phyloP scores from a whole-genome alignment of 2,888 invertebrate species.

The Sepiola atlantica region DNA sequence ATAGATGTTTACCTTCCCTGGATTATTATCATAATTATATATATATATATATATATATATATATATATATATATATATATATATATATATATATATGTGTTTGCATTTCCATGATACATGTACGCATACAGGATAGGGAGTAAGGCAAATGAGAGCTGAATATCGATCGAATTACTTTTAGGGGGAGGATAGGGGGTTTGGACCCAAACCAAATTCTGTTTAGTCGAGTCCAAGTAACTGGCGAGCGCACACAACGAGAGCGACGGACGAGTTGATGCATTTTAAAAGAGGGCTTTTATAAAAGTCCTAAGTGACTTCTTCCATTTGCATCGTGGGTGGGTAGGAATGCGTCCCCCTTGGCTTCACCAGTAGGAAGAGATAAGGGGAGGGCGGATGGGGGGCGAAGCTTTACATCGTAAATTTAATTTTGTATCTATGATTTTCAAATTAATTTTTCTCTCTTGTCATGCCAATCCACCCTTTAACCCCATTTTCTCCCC shows the following conservation, averaged over 20 bases:
- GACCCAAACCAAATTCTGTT: neutral
- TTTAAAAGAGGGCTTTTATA: neutral
- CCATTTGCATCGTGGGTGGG: neutral
- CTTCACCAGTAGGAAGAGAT: neutral
- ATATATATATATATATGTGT: slow-evolving; percentile 4
- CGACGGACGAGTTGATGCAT: neutral
- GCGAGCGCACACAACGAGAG: neutral
- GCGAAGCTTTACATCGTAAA: slow-evolving; percentile 32
- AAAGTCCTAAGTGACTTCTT: neutral
- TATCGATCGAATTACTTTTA: neutral
- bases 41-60: too few species aligned
- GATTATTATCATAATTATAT: too few species aligned
- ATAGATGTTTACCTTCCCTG: too few species aligned
- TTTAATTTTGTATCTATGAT: slow-evolving; percentile 19
- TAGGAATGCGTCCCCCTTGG: neutral
- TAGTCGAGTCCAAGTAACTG: neutral
- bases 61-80: neutral
- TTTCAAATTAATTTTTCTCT: slow-evolving; percentile 19
- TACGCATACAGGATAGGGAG: neutral
- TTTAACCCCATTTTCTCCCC: neutral
- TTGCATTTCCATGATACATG: neutral
- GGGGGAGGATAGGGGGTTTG: neutral
- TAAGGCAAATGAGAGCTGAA: neutral
- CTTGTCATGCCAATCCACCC: neutral
- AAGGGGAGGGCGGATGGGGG: neutral